These are phyloP conservation scores for Tetranychus piercei DNA, from an alignment of 2,888 invertebrate genomes.

Conservation along the genomic window DNA sequence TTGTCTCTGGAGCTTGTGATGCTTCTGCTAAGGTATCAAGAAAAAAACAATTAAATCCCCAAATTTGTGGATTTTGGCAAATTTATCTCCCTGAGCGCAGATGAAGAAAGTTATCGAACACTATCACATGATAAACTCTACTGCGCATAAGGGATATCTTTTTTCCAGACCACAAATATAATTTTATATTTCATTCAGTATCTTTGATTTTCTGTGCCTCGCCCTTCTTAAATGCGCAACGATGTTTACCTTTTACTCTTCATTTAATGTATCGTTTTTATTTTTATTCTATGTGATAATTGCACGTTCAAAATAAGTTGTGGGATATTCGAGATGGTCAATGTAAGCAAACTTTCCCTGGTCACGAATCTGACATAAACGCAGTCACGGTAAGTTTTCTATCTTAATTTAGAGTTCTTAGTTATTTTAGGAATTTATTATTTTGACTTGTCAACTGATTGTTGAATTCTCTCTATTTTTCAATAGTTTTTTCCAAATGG, in stretches of 20 bases:
- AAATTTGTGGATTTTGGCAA: neutral
- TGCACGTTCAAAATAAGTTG: slow-evolving; percentile 38
- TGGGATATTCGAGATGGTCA: slow-evolving; percentile 99
- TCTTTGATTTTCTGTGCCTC: slow-evolving; percentile 5
- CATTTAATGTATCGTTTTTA: slow-evolving; percentile 7
- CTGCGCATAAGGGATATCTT: neutral
- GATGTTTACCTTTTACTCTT: slow-evolving; percentile 2
- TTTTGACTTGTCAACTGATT: neutral
- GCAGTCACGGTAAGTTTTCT: slow-evolving; percentile 62
- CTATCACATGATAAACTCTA: neutral
- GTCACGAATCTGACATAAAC: slow-evolving; percentile 99
- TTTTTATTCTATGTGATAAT: neutral
- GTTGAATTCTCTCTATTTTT: slow-evolving; percentile 13
- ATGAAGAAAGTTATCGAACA: neutral
- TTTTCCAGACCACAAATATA: slow-evolving; percentile 3
- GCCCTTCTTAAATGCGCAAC: neutral
- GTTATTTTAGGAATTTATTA: neutral
- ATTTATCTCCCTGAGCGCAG: neutral
- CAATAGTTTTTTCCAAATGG: slow-evolving; percentile 89
- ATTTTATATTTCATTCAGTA: slow-evolving; percentile 14
- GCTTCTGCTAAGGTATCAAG: slow-evolving; percentile 67
- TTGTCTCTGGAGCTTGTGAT: slow-evolving; percentile 98
- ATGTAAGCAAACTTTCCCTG: slow-evolving; percentile 99
- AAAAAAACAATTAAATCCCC: slow-evolving; percentile 4
- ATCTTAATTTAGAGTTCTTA: neutral